Conservation (phyloP, 2,888 invertebrate species). For the Bugula neritina region DNA sequence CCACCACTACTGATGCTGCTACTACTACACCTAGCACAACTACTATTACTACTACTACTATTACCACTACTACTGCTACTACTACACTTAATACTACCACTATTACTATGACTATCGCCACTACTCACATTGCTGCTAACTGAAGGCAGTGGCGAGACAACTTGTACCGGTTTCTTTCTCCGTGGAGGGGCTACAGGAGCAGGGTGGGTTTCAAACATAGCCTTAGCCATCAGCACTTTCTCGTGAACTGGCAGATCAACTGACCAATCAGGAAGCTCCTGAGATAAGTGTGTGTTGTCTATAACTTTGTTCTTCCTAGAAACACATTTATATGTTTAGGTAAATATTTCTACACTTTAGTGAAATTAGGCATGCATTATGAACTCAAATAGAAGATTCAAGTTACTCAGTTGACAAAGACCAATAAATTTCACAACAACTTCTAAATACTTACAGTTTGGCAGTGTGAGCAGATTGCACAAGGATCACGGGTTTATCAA, state of each 20-base stretch:
- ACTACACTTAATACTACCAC: neutral
- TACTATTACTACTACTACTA: neutral
- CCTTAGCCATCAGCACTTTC: slow-evolving; percentile 1
- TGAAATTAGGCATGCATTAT: too few species aligned
- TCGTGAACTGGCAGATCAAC: neutral
- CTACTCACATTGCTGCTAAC: neutral
- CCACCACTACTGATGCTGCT: neutral
- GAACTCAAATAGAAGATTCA: too few species aligned
- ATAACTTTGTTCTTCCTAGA: too few species aligned
- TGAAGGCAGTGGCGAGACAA: neutral
- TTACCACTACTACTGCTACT: neutral
- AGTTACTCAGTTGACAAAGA: too few species aligned
- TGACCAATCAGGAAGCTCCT: neutral
- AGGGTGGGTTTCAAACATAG: neutral
- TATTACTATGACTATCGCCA: neutral
- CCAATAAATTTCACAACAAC: too few species aligned
- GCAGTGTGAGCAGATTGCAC: too few species aligned
- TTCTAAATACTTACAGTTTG: too few species aligned
- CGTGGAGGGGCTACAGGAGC: neutral
- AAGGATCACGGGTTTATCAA: too few species aligned
- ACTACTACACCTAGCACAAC: neutral
- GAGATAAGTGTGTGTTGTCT: too few species aligned
- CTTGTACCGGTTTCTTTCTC: neutral
- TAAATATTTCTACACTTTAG: too few species aligned
- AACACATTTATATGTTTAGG: too few species aligned